Percentiles rank a stretch among this genome's conserved stretches.
Conservation (phyloP, 2,888 invertebrate species). For the Hypercompe scribonia region DNA sequence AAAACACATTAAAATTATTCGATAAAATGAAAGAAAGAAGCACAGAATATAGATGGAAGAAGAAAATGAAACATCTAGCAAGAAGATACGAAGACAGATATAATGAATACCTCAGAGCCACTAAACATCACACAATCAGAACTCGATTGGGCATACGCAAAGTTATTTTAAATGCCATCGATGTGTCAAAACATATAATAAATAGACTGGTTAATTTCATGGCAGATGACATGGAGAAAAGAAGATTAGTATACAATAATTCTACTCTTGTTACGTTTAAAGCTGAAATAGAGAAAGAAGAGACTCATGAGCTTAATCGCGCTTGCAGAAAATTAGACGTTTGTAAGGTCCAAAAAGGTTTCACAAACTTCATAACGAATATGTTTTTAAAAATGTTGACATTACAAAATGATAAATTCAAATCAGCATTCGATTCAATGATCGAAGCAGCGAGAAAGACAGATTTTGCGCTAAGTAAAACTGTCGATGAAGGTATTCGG, state of each 20-base stretch:
- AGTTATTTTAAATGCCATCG: slow-evolving; percentile 65
- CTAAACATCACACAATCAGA: slow-evolving; percentile 57
- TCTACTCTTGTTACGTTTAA: slow-evolving; percentile 29
- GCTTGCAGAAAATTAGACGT: slow-evolving; percentile 61
- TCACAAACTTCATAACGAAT: slow-evolving; percentile 52
- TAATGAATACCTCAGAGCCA: slow-evolving; percentile 56
- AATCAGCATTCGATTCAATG: slow-evolving; percentile 49
- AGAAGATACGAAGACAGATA: slow-evolving; percentile 61
- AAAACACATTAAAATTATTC: slow-evolving; percentile 60
- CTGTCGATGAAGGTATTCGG: not conserved
- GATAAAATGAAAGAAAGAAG: slow-evolving; percentile 52
- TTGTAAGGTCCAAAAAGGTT: slow-evolving; percentile 54
- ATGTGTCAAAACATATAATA: slow-evolving; percentile 61
- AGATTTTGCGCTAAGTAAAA: slow-evolving; percentile 41
- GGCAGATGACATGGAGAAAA: slow-evolving; percentile 45
- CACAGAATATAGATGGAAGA: slow-evolving; percentile 38
- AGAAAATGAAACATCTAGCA: slow-evolving; percentile 48
- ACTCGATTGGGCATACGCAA: slow-evolving; percentile 64
- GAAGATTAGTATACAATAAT: slow-evolving; percentile 31
- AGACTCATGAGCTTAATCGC: slow-evolving; percentile 49
- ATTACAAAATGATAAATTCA: slow-evolving; percentile 52
- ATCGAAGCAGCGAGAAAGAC: slow-evolving; percentile 57
- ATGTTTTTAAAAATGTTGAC: slow-evolving; percentile 46
- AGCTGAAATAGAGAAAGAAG: slow-evolving; percentile 55
- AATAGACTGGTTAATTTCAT: slow-evolving; percentile 58